Evolutionary conservation across 2,888 invertebrate species (phyloP).

Genomic region (Gonocerus acuteangulatus): DNA sequence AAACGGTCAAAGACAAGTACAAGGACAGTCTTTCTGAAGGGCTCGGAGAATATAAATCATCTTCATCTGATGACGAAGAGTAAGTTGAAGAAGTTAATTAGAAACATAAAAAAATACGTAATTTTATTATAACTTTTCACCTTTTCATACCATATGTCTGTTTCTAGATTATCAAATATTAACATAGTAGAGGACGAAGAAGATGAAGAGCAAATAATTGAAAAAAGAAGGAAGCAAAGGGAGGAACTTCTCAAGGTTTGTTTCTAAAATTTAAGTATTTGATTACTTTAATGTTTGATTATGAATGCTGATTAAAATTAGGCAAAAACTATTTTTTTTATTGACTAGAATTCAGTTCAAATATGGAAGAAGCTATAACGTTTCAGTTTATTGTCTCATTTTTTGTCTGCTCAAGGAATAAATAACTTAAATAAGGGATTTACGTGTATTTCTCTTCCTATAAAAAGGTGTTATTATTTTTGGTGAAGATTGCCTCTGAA

Average conservation of each 20-base stretch:
- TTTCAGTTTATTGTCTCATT: too few relatives aligned
- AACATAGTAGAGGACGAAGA: slow-evolving; percentile 77
- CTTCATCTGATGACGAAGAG: slow-evolving; percentile 43
- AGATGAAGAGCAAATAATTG: slow-evolving; percentile 88
- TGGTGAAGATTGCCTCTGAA: too few relatives aligned
- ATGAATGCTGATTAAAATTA: not conserved
- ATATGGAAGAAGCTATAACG: too few relatives aligned
- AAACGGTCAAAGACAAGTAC: slow-evolving; percentile 44
- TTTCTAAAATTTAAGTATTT: not conserved
- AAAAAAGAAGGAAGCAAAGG: slow-evolving; percentile 74
- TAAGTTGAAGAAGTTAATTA: too few relatives aligned
- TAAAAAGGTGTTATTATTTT: too few relatives aligned
- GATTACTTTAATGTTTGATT: not conserved
- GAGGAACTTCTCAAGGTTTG: slow-evolving; percentile 83
- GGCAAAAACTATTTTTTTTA: not conserved
- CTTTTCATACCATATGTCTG: slow-evolving; percentile 37
- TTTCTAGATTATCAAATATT: slow-evolving; percentile 54
- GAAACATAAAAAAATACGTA: not conserved
- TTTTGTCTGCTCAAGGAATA: too few relatives aligned
- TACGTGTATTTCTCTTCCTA: too few relatives aligned
- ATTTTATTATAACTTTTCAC: slow-evolving; percentile 3
- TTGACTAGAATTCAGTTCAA: not conserved
- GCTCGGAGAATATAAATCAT: slow-evolving; percentile 56
- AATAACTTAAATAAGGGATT: too few relatives aligned
- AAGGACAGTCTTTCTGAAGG: slow-evolving; percentile 72